Evolutionary conservation across 2,797 vertebrate species (phyloP), one percentile per base, ranked within the genome.

Genomic region (Trichosurus vulpecula): DNA sequence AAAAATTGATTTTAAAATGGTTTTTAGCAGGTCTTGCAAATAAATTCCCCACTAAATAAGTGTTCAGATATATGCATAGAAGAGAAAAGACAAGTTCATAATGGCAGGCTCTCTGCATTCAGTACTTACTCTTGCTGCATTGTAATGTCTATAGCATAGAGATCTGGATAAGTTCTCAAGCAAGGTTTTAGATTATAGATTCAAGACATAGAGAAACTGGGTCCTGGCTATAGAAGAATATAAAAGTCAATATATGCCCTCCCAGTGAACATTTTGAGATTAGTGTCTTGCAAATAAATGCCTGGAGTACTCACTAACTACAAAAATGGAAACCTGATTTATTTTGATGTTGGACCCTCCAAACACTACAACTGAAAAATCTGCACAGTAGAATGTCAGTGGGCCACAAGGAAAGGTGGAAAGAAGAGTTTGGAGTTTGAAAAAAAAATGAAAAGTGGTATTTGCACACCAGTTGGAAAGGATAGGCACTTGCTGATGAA

Each of bases 1-100:
- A 93, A 90, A 95, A 96, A 92, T 58, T 90, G 41, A 96, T 98
- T 97, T 97, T 98, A 97, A 97, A 98, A 94, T 93, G 92, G 89
- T 94, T 95, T 66, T 93, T 93, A 94, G 91, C 11, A 56, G 30
- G 61, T 93, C 90, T 94, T 95, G 13, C 4, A 92, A 94, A 93
- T 66, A 95, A 52, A 91, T 94, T 47, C 94, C 35, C 35, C 51
- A 19, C 53, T 92, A 56, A 58, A 35, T 92, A 29, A 2, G 35
- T 35, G 27, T 54, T 51, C 9, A 27, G 29, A 10, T 6, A 5
- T 35, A 35, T 25, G 8, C 12, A 10, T 6, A 74, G 55, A 81
- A 94, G 4, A 57, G 30, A 54, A 41, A 30, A 16, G 29, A 16
- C 41, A 22, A 47, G 14, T 93, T 93, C 90, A 31, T 35, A 22